Conservation (phyloP, 2,113 vertebrate genomes). For the Corythaeola cristata region DNA sequence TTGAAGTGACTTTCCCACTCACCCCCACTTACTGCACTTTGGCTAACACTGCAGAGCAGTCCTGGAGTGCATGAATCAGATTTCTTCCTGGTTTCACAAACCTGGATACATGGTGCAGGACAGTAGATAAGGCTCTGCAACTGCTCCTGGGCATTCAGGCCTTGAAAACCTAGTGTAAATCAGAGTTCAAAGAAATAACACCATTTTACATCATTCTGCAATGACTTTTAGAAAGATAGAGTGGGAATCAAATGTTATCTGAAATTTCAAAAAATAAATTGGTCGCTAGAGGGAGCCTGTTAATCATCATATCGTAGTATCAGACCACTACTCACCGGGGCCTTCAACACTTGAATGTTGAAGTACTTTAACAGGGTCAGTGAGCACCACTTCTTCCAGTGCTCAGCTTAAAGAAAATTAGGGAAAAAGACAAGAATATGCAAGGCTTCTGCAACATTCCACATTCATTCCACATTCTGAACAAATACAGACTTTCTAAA, state of each 20-base stretch:
- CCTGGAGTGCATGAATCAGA: neutral
- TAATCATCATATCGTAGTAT: neutral
- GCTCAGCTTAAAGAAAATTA: neutral
- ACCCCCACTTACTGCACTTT: neutral
- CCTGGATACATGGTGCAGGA: neutral
- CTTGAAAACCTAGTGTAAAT: neutral
- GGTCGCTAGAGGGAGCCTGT: slow-evolving; percentile 40
- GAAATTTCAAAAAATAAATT: neutral
- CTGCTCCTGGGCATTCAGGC: neutral
- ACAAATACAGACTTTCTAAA: neutral
- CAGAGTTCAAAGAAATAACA: neutral
- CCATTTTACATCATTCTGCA: neutral
- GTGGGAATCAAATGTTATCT: neutral
- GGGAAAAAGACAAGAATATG: neutral
- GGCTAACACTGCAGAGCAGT: rapidly evolving
- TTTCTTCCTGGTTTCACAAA: rapidly evolving
- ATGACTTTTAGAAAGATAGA: neutral
- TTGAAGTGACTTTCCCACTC: neutral
- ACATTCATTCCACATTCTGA: neutral
- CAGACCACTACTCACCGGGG: neutral
- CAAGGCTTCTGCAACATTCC: neutral
- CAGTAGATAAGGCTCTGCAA: neutral
- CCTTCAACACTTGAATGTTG: neutral
- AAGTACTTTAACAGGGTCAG: neutral
- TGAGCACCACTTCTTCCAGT: neutral